These are phyloP conservation scores for Aspidiotus destructor DNA, from an alignment of 2,888 invertebrate species.

Conservation along the genomic window DNA sequence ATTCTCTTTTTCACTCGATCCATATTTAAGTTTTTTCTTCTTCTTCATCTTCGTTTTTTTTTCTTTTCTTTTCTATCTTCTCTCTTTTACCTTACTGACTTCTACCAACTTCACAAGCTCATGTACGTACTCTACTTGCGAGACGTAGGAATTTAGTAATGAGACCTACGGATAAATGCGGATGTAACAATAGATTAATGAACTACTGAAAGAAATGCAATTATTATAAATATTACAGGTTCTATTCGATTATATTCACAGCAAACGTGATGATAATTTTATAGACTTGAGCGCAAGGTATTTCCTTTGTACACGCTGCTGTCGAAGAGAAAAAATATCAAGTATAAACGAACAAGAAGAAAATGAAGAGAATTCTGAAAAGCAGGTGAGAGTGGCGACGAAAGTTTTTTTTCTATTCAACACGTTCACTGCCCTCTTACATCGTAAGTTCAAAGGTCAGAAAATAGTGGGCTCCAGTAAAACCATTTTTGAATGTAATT, in stretches of 20 bases:
- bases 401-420: too few species aligned
- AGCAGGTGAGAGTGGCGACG: too few species aligned
- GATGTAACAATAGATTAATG: slow-evolving; percentile 24
- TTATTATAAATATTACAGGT: neutral
- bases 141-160: slow-evolving; percentile 23
- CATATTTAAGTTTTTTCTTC: slow-evolving; percentile 15
- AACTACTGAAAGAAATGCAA: slow-evolving; percentile 14
- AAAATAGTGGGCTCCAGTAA: too few species aligned
- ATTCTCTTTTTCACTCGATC: slow-evolving; percentile 19
- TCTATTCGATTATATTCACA: slow-evolving; percentile 16
- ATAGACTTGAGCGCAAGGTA: neutral
- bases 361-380: too few species aligned
- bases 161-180: slow-evolving; percentile 20
- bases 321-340: too few species aligned
- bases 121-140: too few species aligned
- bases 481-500: too few species aligned
- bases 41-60: too few species aligned
- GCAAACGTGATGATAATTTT: slow-evolving; percentile 26
- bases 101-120: neutral
- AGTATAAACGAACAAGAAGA: too few species aligned
- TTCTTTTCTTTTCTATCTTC: neutral
- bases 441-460: too few species aligned
- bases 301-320: too few species aligned
- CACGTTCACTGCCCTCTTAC: too few species aligned
- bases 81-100: neutral